Conservation (phyloP, 1,140 invertebrate species). For the Lethocerus indicus region DNA sequence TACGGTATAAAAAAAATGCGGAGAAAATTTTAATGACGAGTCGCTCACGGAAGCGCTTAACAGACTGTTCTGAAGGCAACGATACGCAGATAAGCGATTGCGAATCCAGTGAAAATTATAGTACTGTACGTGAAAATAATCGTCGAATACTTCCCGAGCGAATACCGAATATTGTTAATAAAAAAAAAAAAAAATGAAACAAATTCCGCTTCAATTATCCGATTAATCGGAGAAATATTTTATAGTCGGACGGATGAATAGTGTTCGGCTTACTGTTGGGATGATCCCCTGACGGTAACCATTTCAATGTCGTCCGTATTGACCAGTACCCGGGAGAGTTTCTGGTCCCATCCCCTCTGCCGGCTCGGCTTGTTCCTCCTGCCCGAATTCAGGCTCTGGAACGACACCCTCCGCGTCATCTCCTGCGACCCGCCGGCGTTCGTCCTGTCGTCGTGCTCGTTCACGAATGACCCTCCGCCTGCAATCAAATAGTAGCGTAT, state of each 20-base stretch:
- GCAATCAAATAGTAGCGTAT: too few relatives aligned
- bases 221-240: too few relatives aligned
- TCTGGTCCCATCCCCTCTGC: constrained; percentile 26
- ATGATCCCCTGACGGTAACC: constrained; percentile 23
- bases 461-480: too few relatives aligned
- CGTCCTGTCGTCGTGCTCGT: constrained; percentile 27
- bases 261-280: constrained; percentile 24
- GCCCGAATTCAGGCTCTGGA: constrained; percentile 23
- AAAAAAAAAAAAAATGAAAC: not conserved
- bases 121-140: not conserved
- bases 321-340: constrained; percentile 28
- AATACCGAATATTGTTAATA: not conserved
- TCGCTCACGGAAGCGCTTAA: too few relatives aligned
- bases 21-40: too few relatives aligned
- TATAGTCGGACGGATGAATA: not conserved
- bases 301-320: constrained; percentile 40
- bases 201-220: not conserved
- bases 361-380: constrained; percentile 12
- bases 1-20: too few relatives aligned
- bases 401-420: constrained; percentile 30
- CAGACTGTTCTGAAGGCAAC: too few relatives aligned
- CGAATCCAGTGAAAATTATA: not conserved
- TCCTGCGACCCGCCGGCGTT: constrained; percentile 13
- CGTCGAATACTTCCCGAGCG: not conserved
- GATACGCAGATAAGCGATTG: not conserved